phyloP scores from a whole-genome alignment of 2,888 invertebrate species.

The Campaea margaritaria region DNA sequence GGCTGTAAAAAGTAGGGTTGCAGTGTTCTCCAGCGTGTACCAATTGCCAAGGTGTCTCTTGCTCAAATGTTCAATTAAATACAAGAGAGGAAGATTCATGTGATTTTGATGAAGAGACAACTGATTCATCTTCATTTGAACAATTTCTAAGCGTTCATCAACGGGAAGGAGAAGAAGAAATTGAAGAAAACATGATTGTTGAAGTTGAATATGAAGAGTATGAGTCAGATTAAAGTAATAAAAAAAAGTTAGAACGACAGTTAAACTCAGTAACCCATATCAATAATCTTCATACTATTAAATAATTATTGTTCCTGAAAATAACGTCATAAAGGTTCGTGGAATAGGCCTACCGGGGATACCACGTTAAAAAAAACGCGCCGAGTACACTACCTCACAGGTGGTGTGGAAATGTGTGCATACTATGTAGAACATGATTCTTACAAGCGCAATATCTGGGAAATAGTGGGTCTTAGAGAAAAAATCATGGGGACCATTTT shows the following conservation, averaged over 20 bases:
- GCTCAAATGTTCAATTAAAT: not conserved
- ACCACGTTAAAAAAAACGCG: constrained; percentile 8
- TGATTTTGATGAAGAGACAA: not conserved
- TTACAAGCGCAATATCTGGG: constrained; percentile 30
- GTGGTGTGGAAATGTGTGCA: not conserved
- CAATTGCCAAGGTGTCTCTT: not conserved
- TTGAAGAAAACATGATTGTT: not conserved
- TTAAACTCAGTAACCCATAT: not conserved
- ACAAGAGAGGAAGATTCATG: constrained; percentile 1
- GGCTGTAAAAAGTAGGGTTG: constrained; percentile 9
- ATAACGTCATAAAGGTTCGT: not conserved
- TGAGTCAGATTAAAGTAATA: too few species aligned
- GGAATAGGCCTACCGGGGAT: constrained; percentile 7
- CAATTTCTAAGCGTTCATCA: constrained; percentile 2
- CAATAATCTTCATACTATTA: too few species aligned
- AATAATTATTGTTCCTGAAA: too few species aligned
- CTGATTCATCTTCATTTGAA: not conserved
- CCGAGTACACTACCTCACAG: too few species aligned
- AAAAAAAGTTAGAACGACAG: not conserved
- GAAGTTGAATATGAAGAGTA: too few species aligned
- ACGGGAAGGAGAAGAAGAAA: constrained; percentile 11
- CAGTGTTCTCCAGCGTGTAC: constrained; percentile 1
- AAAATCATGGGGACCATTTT: constrained; percentile 33
- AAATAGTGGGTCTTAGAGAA: constrained; percentile 24
- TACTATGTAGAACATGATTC: constrained; percentile 13